Evolutionary conservation across 2,113 vertebrate species (phyloP).

Genomic region (Silurus asotus): DNA sequence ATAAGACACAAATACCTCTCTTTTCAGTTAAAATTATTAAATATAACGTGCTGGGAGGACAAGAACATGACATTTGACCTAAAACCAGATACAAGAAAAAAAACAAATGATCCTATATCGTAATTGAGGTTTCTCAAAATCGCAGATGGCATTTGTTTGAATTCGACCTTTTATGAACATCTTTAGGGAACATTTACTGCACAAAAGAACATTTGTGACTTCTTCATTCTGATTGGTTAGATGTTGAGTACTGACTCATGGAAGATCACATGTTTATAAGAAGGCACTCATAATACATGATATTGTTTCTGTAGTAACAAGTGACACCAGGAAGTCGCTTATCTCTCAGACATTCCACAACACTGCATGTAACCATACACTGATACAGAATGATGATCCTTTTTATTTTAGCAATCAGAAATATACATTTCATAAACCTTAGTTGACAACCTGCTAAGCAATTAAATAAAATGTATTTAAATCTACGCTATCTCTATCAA

Average conservation of each 20-base stretch:
- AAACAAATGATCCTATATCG: not conserved
- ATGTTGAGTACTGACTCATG: not conserved
- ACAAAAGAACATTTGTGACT: not conserved
- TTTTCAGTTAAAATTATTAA: not conserved
- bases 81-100: not conserved
- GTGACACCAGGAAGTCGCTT: not conserved
- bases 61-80: not conserved
- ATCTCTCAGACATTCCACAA: not conserved
- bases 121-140: not conserved
- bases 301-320: no score
- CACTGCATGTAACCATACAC: not conserved
- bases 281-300: no score
- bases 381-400: not conserved
- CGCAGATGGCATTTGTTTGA: not conserved
- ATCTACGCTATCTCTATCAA: no score
- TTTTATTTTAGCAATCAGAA: not conserved
- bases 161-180: not conserved
- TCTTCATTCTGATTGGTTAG: not conserved
- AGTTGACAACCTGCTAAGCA: not conserved
- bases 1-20: not conserved
- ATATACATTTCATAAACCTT: not conserved
- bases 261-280: not conserved
- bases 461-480: not conserved
- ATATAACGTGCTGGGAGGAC: not conserved
- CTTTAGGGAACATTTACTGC: not conserved